These are phyloP conservation scores for Syngnathus scovelli DNA, from an alignment of 2,113 vertebrate genomes.

Conservation along the genomic window DNA sequence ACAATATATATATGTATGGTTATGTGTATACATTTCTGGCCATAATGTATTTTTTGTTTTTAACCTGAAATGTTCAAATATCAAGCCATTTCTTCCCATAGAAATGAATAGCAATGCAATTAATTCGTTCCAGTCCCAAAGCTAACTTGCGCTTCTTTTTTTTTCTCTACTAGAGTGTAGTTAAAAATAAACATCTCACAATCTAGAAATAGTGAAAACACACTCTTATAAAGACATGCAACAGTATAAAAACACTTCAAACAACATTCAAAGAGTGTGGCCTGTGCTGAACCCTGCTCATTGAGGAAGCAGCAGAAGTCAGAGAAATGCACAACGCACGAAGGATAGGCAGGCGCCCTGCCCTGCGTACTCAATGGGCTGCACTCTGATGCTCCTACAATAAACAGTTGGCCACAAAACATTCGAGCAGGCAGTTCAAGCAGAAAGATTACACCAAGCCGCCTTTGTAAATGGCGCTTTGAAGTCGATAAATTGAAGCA, in stretches of 20 bases:
- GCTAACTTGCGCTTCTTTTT: too few species aligned
- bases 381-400: background rate
- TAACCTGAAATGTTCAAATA: too few species aligned
- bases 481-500: slow-evolving; percentile 5
- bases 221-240: too few species aligned
- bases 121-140: too few species aligned
- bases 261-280: background rate
- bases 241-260: too few species aligned
- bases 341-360: background rate
- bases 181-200: too few species aligned
- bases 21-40: background rate
- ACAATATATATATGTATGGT: background rate
- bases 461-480: background rate
- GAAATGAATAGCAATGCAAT: too few species aligned
- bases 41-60: background rate
- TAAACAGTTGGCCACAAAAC: slow-evolving; percentile 2
- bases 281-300: background rate
- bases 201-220: too few species aligned
- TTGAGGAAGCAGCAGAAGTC: background rate
- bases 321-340: background rate
- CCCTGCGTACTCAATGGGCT: background rate
- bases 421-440: background rate
- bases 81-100: too few species aligned
- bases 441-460: background rate
- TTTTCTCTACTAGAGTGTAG: too few species aligned